These are phyloP conservation scores for Cyprinodon tularosa DNA, from an alignment of 2,113 vertebrate species.

Conservation along the genomic window DNA sequence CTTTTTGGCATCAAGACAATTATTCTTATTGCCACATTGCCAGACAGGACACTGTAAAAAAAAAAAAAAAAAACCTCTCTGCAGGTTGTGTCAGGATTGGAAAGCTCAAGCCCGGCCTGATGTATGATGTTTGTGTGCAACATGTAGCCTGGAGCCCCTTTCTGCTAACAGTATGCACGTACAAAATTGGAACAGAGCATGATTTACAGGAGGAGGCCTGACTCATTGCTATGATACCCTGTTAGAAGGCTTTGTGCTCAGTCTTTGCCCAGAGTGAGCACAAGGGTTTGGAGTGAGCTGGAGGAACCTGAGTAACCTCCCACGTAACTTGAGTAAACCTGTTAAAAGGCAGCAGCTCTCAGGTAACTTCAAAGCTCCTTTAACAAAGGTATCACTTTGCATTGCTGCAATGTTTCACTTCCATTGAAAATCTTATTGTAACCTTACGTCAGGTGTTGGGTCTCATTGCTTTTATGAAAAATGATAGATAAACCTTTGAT, in stretches of 20 bases:
- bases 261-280: too few species aligned
- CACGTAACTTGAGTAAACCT: constrained; percentile 37
- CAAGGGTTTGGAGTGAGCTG: neutral
- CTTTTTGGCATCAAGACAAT: too few species aligned
- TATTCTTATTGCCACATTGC: too few species aligned
- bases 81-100: constrained; percentile 43
- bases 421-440: constrained; percentile 16
- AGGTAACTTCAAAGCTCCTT: constrained; percentile 64
- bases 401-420: constrained; percentile 41
- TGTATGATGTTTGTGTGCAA: constrained; percentile 28
- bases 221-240: constrained; percentile 44
- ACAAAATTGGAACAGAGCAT: constrained; percentile 19
- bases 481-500: constrained; percentile 58
- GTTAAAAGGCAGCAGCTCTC: constrained; percentile 41
- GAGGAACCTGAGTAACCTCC: constrained; percentile 9
- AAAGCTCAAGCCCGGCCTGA: constrained; percentile 40
- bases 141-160: constrained; percentile 50
- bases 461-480: constrained; percentile 48
- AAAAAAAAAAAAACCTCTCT: too few species aligned
- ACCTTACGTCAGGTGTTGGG: constrained; percentile 9
- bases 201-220: constrained; percentile 54
- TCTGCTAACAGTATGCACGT: constrained; percentile 36
- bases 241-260: constrained; percentile 11
- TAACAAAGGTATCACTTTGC: constrained; percentile 51
- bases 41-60: too few species aligned